Evolutionary conservation across 2,113 vertebrate species (phyloP), one percentile per base, ranked within the genome.

Genomic region (Hippopotamus amphibius): DNA sequence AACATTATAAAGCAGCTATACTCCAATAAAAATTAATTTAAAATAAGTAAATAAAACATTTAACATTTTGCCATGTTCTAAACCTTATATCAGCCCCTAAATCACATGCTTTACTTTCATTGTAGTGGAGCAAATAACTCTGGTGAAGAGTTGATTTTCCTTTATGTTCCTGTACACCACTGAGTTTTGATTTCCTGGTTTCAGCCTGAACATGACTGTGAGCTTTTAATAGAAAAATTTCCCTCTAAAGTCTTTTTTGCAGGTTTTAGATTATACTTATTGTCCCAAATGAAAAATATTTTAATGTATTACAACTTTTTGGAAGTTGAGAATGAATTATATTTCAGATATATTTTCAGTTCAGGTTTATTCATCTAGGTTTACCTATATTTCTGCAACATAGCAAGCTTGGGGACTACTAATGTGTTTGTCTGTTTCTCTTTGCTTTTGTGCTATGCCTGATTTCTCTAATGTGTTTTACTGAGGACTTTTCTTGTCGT

Each of bases 311-410:
- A 37, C 17, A n/a, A 92, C 48, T 96, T 79, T 63, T 69, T 61
- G 10, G 21, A 92, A 84, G 37, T 88, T 82, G 43, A 89, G 43
- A 95, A 89, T 94, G 57, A 97, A 63, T 92, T 89, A 33, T 69
- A 26, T 96, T 94, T 81, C 33, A 72, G 43, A 71, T 6, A 14
- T 76, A 74, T 85, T 17, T 93, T 95, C 55, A 80, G 17, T 93
- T 81, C 55, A 71, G 10, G 17, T 90, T 90, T 93, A 57, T 83
- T 93, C 14, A 24, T 74, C 5, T n/a, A 79, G 30, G 17, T 94
- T 88, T 88, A 68, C 15, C 7, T 79, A 3, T 55, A 61, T 97
- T 87, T 93, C 61, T 88, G 19, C 41, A 59, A 17, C 12, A 41
- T 65, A 79, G n/a, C 28, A 84, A 69, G 69, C 26, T 50, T 53